Conservation (phyloP, 2,888 invertebrate species). For the Hedya salicella region DNA sequence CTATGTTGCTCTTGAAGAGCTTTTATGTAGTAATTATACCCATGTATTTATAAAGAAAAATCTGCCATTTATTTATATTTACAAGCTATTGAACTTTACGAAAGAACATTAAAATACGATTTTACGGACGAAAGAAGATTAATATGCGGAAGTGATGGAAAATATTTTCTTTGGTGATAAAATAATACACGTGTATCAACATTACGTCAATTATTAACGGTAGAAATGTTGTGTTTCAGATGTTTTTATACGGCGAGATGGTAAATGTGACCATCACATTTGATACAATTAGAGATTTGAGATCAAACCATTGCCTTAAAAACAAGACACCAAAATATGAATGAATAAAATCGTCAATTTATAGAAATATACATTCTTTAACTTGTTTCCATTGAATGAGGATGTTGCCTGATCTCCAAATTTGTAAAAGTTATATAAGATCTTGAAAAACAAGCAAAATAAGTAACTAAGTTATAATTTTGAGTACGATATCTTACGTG, state of each 20-base stretch:
- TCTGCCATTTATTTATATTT: not conserved
- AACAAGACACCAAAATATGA: no score
- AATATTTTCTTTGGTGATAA: constrained; percentile 8
- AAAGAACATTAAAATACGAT: constrained; percentile 16
- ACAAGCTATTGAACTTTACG: constrained; percentile 17
- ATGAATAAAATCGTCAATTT: constrained; percentile 5
- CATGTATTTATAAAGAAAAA: not conserved
- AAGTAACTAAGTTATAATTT: no score
- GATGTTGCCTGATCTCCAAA: no score
- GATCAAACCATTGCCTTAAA: not conserved
- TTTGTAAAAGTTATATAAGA: no score
- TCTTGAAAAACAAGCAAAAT: no score
- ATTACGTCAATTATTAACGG: constrained; percentile 15
- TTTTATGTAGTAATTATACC: no score
- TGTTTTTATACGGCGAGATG: constrained; percentile 43
- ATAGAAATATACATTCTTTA: no score
- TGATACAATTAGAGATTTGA: no score
- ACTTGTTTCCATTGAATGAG: no score
- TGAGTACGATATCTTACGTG: no score
- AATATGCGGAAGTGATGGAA: constrained; percentile 15
- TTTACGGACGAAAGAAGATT: not conserved
- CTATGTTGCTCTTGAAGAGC: no score
- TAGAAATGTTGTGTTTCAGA: constrained; percentile 45
- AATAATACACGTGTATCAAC: constrained; percentile 6
- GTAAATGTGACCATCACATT: constrained; percentile 38